Evolutionary conservation across 2,888 invertebrate genomes (phyloP), one percentile per base, ranked within the genome.

Genomic region (Lepidocyrtinus sp.): DNA sequence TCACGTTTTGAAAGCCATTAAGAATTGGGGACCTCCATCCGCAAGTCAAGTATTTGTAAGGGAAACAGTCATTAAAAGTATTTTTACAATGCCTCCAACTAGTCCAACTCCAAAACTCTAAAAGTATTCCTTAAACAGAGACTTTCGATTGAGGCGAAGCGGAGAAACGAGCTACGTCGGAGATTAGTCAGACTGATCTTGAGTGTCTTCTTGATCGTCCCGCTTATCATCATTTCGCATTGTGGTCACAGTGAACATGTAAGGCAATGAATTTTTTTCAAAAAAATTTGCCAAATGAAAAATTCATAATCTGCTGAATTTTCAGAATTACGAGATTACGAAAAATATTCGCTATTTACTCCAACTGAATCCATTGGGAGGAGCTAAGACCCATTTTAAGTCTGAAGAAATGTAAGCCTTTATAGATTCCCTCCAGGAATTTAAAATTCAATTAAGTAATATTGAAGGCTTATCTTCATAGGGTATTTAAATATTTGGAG

Each of bases 81-180:
- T n/a, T n/a, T n/a, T n/a, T n/a, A n/a, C n/a, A n/a, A n/a, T n/a
- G n/a, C n/a, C n/a, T n/a, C n/a, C n/a, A n/a, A n/a, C n/a, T n/a
- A n/a, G n/a, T n/a, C n/a, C n/a, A n/a, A n/a, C n/a, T n/a, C n/a
- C n/a, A n/a, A n/a, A n/a, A n/a, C n/a, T n/a, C n/a, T n/a, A n/a
- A n/a, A n/a, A n/a, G n/a, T 17, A 9, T 67, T 24, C 17, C 21
- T 46, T 12, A 22, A 22, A 15, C 36, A 78, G 78, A 27, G 78
- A 45, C 36, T 82, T 2, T 81, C 78, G 9, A 74, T 83, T 27
- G 68, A 78, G 55, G 84, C 83, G 7, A 73, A 82, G 15, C 36
- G 82, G 25, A 61, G 63, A n/a, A 50, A 81, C 22, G 81, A 78
- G 24, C 50, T 83, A 1, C 62, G 50, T 0, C 27, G 36, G 2